A percentile compares a stretch with the other conserved stretches of the same genome.
Conservation (phyloP, 2,113 vertebrate genomes). For the Cynoglossus semilaevis region DNA sequence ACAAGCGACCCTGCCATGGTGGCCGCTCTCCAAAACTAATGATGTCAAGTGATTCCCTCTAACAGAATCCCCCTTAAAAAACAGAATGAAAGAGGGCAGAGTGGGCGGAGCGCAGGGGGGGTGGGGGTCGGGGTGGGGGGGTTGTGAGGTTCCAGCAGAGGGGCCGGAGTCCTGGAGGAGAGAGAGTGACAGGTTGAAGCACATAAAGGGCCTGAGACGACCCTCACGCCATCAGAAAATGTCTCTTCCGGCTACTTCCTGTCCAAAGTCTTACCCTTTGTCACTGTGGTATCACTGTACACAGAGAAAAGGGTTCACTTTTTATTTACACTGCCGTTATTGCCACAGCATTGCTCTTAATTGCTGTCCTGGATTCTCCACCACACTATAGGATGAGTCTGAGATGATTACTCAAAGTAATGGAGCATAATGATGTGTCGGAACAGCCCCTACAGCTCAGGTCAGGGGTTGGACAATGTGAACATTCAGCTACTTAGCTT, state of each 20-base stretch:
- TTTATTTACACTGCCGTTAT: slow-evolving; percentile 74
- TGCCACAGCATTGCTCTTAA: slow-evolving; percentile 81
- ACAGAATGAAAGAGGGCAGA: slow-evolving; percentile 65
- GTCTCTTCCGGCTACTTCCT: slow-evolving; percentile 42
- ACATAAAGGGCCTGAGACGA: slow-evolving; percentile 28
- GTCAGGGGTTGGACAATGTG: slow-evolving; percentile 84
- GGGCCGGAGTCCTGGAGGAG: slow-evolving; percentile 27
- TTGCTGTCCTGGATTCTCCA: slow-evolving; percentile 78
- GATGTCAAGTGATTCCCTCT: slow-evolving; percentile 80
- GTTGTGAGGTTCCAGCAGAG: slow-evolving; percentile 32
- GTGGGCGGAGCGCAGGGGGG: slow-evolving; percentile 39
- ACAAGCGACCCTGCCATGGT: slow-evolving; percentile 74
- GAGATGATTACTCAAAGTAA: slow-evolving; percentile 80
- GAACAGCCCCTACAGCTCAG: slow-evolving; percentile 67
- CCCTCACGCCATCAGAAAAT: slow-evolving; percentile 11
- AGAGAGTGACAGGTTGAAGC: slow-evolving; percentile 22
- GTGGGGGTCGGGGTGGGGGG: slow-evolving; percentile 31
- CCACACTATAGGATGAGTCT: slow-evolving; percentile 71
- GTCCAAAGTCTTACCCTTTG: slow-evolving; percentile 72
- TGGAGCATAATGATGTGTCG: slow-evolving; percentile 80
- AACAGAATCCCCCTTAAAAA: slow-evolving; percentile 72
- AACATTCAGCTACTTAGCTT: slow-evolving; percentile 87
- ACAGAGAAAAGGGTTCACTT: slow-evolving; percentile 73
- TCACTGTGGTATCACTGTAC: slow-evolving; percentile 79
- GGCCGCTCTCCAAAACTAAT: slow-evolving; percentile 78